phyloP scores from a whole-genome alignment of 2,888 invertebrate genomes.

The Mamestra brassicae region DNA sequence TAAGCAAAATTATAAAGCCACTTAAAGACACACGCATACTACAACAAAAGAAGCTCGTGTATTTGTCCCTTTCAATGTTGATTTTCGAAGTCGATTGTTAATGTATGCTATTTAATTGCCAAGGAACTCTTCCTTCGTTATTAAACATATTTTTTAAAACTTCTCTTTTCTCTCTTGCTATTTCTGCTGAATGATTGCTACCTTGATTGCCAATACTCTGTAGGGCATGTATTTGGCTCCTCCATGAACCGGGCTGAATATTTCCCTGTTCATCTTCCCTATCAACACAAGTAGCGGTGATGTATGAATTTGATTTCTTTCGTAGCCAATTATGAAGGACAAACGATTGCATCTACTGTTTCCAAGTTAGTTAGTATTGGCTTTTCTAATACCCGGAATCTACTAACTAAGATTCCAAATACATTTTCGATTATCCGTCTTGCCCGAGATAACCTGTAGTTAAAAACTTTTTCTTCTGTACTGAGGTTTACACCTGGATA shows the following conservation, averaged over 20 bases:
- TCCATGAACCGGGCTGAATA: conserved; percentile 37
- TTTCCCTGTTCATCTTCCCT: conserved; percentile 50
- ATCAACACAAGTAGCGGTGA: conserved; percentile 51
- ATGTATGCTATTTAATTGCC: conserved; percentile 57
- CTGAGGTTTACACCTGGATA: conserved; percentile 22
- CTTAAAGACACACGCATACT: conserved; percentile 48
- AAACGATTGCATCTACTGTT: conserved; percentile 51
- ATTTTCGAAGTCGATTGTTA: conserved; percentile 47
- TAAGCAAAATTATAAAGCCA: conserved; percentile 45
- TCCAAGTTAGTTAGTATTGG: conserved; percentile 41
- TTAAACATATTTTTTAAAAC: conserved; percentile 50
- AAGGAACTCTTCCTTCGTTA: conserved; percentile 55
- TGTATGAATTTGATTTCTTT: conserved; percentile 41
- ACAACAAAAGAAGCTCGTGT: conserved; percentile 45
- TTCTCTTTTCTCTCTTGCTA: conserved; percentile 37
- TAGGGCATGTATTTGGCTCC: conserved; percentile 35
- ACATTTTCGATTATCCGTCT: conserved; percentile 3
- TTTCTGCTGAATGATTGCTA: conserved; percentile 56
- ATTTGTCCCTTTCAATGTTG: conserved; percentile 33
- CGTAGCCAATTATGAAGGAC: conserved; percentile 48
- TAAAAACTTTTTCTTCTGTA: conserved; percentile 26
- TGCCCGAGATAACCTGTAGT: conserved; percentile 4
- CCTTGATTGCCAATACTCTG: conserved; percentile 56
- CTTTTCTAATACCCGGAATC: conserved; percentile 46
- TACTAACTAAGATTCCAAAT: conserved; percentile 38